Percentiles rank a stretch among this genome's conserved stretches.
Conservation (phyloP, 1,140 invertebrate species). For the Bursaphelenchus mucronatus region DNA sequence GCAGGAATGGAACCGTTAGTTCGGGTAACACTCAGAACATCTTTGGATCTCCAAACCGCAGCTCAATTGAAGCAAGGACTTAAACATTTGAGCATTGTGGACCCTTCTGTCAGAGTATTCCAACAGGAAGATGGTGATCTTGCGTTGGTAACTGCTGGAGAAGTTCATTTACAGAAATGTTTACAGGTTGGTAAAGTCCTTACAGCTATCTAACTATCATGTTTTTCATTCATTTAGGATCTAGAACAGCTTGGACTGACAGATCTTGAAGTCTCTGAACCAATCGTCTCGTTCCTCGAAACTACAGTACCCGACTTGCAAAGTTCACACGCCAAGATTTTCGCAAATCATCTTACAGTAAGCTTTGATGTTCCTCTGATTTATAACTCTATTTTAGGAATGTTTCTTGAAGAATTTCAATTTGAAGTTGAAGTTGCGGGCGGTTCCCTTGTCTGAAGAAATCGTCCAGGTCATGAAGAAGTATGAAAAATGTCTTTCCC, state of each 20-base stretch:
- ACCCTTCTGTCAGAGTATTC: constrained; percentile 65
- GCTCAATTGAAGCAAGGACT: constrained; percentile 73
- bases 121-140: constrained; percentile 81
- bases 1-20: constrained; percentile 77
- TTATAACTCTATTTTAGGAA: constrained; percentile 62
- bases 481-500: constrained; percentile 73
- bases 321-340: constrained; percentile 39
- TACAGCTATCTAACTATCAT: constrained; percentile 7
- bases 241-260: constrained; percentile 64
- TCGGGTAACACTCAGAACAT: constrained; percentile 75
- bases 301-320: constrained; percentile 72
- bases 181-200: constrained; percentile 38
- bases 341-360: constrained; percentile 43
- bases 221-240: constrained; percentile 63
- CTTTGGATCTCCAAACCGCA: constrained; percentile 11
- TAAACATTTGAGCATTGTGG: constrained; percentile 80
- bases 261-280: constrained; percentile 73
- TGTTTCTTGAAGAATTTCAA: constrained; percentile 71
- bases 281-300: constrained; percentile 92
- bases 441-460: constrained; percentile 72
- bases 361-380: constrained; percentile 4
- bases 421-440: constrained; percentile 72
- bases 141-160: constrained; percentile 89
- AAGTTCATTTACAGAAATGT: constrained; percentile 94
- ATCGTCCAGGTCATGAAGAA: constrained; percentile 77